phyloP scores from a whole-genome alignment of 2,888 invertebrate genomes.

The Neuroscelio doddi region DNA sequence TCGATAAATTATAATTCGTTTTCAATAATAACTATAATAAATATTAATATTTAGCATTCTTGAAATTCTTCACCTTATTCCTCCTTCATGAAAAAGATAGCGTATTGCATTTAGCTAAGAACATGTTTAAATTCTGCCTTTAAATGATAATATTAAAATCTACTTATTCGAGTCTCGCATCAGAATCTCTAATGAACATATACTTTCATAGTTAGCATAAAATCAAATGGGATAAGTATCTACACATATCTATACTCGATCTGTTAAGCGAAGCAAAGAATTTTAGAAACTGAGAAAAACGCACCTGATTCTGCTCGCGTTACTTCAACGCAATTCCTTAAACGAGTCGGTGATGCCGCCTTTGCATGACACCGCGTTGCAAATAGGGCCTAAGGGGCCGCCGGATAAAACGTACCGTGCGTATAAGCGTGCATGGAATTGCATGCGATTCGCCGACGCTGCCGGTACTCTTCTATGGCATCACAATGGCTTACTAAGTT shows the following conservation, averaged over 20 bases:
- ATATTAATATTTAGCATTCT: background rate
- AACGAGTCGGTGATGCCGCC: slow-evolving; percentile 41
- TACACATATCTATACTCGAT: slow-evolving; percentile 25
- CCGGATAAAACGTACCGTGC: slow-evolving; percentile 45
- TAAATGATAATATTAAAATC: background rate
- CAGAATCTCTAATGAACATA: slow-evolving; percentile 32
- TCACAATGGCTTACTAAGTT: slow-evolving; percentile 64
- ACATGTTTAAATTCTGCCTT: background rate
- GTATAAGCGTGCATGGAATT: slow-evolving; percentile 43
- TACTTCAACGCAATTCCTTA: slow-evolving; percentile 36
- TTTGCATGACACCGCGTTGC: slow-evolving; percentile 47
- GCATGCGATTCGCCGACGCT: slow-evolving; percentile 50
- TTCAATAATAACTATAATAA: slow-evolving; percentile 2
- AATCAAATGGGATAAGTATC: slow-evolving; percentile 34
- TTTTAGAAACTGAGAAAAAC: slow-evolving; percentile 45
- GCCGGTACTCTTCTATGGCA: slow-evolving; percentile 59
- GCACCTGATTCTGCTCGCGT: slow-evolving; percentile 37
- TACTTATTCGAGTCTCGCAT: slow-evolving; percentile 4
- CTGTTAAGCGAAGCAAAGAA: slow-evolving; percentile 39
- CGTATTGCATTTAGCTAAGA: slow-evolving; percentile 1
- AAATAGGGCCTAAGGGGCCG: slow-evolving; percentile 47
- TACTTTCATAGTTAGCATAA: slow-evolving; percentile 7
- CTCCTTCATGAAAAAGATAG: slow-evolving; percentile 12
- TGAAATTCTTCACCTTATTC: slow-evolving; percentile 19
- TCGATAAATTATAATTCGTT: background rate